Evolutionary conservation across 1,140 invertebrate species (phyloP).

Genomic region (Conus ventricosus): DNA sequence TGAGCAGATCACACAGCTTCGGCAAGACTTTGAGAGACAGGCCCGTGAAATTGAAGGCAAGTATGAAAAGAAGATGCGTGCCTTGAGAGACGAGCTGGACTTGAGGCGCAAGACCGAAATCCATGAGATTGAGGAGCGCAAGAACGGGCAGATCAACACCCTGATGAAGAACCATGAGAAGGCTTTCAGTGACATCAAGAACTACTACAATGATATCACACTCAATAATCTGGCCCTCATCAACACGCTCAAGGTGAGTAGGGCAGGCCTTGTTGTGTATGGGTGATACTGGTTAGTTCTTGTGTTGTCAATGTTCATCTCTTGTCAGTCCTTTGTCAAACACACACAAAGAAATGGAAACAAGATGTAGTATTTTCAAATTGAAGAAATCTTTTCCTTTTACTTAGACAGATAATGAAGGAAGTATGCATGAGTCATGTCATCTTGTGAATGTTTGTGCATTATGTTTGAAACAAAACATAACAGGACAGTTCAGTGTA

Average conservation of each 20-base stretch:
- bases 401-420: too few relatives aligned
- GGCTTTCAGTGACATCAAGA: constrained; percentile 90
- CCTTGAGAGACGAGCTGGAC: constrained; percentile 84
- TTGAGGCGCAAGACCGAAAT: constrained; percentile 82
- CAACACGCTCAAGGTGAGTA: constrained; percentile 83
- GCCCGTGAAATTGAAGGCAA: constrained; percentile 87
- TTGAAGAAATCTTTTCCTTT: neutral
- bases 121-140: constrained; percentile 90
- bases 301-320: too few relatives aligned
- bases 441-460: too few relatives aligned
- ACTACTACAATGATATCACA: constrained; percentile 95
- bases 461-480: too few relatives aligned
- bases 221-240: constrained; percentile 92
- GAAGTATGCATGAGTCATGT: too few relatives aligned
- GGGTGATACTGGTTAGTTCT: neutral
- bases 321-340: too few relatives aligned
- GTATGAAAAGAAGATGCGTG: constrained; percentile 86
- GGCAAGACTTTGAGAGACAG: constrained; percentile 84
- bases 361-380: neutral
- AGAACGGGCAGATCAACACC: constrained; percentile 88
- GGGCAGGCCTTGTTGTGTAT: too few relatives aligned
- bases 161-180: constrained; percentile 89
- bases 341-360: too few relatives aligned
- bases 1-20: constrained; percentile 81
- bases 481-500: too few relatives aligned